Conservation (phyloP, 2,888 invertebrate species). For the Chymomyza procnemis region DNA sequence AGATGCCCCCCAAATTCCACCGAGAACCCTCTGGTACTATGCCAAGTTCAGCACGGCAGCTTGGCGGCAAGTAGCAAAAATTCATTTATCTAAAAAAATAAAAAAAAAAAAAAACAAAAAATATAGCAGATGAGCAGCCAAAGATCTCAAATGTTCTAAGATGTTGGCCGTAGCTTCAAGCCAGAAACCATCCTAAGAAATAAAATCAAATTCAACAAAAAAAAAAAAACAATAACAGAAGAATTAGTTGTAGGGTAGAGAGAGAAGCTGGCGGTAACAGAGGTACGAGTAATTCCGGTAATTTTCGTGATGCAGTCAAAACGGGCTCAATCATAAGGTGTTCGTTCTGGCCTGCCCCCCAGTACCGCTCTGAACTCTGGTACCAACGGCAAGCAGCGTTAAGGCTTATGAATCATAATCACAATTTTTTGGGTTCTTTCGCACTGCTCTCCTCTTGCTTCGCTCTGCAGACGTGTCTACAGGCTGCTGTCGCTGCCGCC, state of each 20-base stretch:
- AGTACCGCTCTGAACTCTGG: background rate
- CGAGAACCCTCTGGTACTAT: background rate
- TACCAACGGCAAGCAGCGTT: conserved; percentile 15
- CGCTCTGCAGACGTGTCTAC: background rate
- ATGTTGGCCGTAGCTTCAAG: conserved; percentile 59
- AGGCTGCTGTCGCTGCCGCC: background rate
- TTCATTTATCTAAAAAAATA: conserved; percentile 59
- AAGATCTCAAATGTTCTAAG: conserved; percentile 43
- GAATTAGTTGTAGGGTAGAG: conserved; percentile 10
- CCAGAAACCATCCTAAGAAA: conserved; percentile 21
- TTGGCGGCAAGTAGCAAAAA: conserved; percentile 63
- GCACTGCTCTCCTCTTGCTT: background rate
- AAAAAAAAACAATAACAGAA: conserved; percentile 22
- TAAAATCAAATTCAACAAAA: conserved; percentile 3
- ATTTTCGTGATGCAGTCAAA: conserved; percentile 54
- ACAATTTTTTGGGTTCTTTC: conserved; percentile 17
- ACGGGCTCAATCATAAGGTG: conserved; percentile 3
- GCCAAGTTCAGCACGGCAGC: conserved; percentile 37
- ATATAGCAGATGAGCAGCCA: conserved; percentile 38
- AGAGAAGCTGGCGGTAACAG: conserved; percentile 13
- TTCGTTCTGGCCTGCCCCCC: background rate
- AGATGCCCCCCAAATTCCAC: too few species aligned
- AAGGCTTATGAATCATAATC: conserved; percentile 69
- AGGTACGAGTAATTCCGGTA: conserved; percentile 66
- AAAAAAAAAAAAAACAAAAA: conserved; percentile 36